These are phyloP conservation scores for Tokudaia muenninki DNA, from an alignment of 2,797 vertebrate genomes.

Conservation along the genomic window DNA sequence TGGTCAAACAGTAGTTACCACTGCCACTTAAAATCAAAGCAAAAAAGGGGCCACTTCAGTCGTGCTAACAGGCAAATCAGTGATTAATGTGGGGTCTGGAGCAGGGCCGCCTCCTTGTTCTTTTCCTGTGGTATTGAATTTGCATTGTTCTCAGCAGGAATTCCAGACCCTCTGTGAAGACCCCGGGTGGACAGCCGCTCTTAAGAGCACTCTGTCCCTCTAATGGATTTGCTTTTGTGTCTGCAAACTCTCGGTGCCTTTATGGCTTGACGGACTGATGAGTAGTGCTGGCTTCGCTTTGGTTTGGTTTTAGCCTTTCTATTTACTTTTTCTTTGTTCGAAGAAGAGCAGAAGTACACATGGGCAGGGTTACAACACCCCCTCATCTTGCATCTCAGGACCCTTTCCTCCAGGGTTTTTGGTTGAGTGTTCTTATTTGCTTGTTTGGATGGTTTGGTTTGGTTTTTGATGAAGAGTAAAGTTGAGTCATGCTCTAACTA, in stretches of 20 bases:
- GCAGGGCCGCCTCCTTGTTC: background rate
- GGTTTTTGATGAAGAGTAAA: background rate
- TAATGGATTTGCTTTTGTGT: background rate
- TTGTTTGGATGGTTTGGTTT: background rate
- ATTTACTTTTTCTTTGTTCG: background rate
- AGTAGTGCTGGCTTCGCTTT: no score
- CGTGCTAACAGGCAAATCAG: background rate
- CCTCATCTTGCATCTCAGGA: background rate
- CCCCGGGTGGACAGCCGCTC: background rate
- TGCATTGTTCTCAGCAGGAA: background rate
- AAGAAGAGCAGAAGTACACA: background rate
- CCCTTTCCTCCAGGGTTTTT: background rate
- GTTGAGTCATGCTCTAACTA: no score
- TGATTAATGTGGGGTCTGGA: background rate
- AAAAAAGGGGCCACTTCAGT: background rate
- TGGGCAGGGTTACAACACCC: background rate
- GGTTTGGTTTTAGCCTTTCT: background rate
- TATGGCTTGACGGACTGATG: background rate
- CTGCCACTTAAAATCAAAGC: background rate
- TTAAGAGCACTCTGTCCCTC: background rate
- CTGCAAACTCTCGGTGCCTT: background rate
- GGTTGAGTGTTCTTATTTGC: background rate
- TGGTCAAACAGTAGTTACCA: no score
- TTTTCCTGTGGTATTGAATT: background rate
- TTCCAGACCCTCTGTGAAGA: background rate